Conservation (phyloP, 2,797 vertebrate species). For the Argentina silus region DNA sequence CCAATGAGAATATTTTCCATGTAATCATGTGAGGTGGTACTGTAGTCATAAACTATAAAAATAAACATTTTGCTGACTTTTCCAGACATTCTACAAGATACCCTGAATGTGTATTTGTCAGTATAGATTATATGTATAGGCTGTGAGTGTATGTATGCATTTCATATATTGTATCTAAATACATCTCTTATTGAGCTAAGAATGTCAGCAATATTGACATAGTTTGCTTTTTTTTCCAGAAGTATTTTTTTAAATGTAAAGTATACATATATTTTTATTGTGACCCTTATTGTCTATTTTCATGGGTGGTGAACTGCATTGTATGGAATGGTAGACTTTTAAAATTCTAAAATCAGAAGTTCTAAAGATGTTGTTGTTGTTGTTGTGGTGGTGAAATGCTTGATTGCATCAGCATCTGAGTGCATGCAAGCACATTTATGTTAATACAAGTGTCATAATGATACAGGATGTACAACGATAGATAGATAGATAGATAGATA, state of each 20-base stretch:
- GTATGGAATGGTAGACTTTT: constrained; percentile 21
- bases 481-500: constrained; percentile 12
- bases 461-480: neutral
- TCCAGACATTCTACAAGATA: neutral
- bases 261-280: too few relatives aligned
- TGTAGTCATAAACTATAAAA: neutral
- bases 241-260: too few relatives aligned
- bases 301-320: constrained; percentile 5
- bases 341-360: constrained; percentile 25
- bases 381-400: constrained; percentile 46
- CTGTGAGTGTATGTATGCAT: too few relatives aligned
- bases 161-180: constrained; percentile 1
- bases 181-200: constrained; percentile 30
- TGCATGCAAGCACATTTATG: constrained; percentile 37
- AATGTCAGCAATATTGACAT: neutral
- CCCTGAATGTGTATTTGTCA: neutral
- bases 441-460: constrained; percentile 32
- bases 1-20: neutral
- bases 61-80: neutral
- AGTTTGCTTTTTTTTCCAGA: neutral
- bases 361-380: constrained; percentile 20
- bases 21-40: neutral
- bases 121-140: neutral
- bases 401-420: constrained; percentile 57
- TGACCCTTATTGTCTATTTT: neutral